Conservation (phyloP, 2,888 invertebrate genomes). For the Chrysotoxum bicinctum region DNA sequence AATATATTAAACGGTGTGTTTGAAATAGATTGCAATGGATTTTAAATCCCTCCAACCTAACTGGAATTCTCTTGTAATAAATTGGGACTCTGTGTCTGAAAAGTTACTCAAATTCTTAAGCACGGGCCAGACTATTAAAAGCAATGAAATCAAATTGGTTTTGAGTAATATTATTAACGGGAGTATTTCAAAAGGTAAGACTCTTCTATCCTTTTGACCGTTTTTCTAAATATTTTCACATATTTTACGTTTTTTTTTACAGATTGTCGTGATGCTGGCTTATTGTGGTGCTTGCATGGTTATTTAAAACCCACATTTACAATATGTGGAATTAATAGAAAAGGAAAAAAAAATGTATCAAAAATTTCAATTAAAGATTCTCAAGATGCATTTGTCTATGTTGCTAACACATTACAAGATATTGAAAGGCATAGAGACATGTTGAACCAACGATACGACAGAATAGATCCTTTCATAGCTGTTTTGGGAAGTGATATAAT, state of each 20-base stretch:
- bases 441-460: neutral
- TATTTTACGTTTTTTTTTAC: neutral
- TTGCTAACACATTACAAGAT: neutral
- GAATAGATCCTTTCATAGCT: neutral
- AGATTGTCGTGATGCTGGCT: slow-evolving; percentile 7
- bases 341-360: neutral
- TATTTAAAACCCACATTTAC: neutral
- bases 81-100: neutral
- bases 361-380: slow-evolving; percentile 1
- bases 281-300: slow-evolving; percentile 16
- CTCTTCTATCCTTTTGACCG: too few species aligned
- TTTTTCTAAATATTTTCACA: too few species aligned
- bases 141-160: neutral
- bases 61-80: neutral
- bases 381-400: neutral
- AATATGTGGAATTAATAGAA: neutral
- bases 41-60: neutral
- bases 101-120: neutral
- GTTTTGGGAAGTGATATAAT: slow-evolving; percentile 1
- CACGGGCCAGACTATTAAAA: neutral
- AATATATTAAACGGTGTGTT: neutral
- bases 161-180: neutral
- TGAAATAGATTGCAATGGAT: neutral
- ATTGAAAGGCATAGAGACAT: neutral
- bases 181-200: neutral